Percentiles rank a stretch among this genome's conserved stretches.
Conservation (phyloP, 1,140 invertebrate species). For the Oedothorax gibbosus region DNA sequence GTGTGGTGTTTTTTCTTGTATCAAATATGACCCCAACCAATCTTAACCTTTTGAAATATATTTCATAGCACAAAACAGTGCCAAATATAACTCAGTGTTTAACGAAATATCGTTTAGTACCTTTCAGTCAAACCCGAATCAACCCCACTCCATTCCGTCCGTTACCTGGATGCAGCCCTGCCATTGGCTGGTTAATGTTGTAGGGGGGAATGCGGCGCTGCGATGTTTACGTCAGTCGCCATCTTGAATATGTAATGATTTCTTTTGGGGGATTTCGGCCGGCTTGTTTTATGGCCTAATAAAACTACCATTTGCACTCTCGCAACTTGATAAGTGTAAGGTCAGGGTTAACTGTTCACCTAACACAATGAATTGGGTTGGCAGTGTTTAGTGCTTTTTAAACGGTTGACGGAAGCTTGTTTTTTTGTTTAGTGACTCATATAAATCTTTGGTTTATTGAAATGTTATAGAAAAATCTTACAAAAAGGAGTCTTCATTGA, state of each 20-base stretch:
- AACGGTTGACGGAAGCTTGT: constrained; percentile 5
- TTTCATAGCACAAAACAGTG: too few species aligned
- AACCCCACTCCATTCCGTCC: not conserved
- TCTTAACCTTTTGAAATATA: too few species aligned
- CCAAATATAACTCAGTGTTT: too few species aligned
- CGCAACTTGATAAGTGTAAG: constrained; percentile 53
- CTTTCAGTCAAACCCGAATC: not conserved
- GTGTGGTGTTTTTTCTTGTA: too few species aligned
- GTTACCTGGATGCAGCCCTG: constrained; percentile 9
- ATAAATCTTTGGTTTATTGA: too few species aligned
- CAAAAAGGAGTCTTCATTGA: too few species aligned
- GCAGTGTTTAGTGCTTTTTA: constrained; percentile 43
- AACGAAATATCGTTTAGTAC: too few species aligned
- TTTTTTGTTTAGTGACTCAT: not conserved
- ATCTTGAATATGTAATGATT: constrained; percentile 60
- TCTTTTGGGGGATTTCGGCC: not conserved
- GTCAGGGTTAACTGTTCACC: constrained; percentile 54
- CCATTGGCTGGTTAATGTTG: constrained; percentile 31
- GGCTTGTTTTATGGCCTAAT: constrained; percentile 57
- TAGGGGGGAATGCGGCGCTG: constrained; percentile 12
- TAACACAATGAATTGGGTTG: constrained; percentile 27
- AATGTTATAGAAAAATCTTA: too few species aligned
- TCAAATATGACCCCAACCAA: too few species aligned
- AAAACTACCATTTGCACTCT: constrained; percentile 56
- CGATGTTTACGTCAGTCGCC: constrained; percentile 47